Conservation (phyloP, 2,113 vertebrate genomes). For the Vicugna pacos region DNA sequence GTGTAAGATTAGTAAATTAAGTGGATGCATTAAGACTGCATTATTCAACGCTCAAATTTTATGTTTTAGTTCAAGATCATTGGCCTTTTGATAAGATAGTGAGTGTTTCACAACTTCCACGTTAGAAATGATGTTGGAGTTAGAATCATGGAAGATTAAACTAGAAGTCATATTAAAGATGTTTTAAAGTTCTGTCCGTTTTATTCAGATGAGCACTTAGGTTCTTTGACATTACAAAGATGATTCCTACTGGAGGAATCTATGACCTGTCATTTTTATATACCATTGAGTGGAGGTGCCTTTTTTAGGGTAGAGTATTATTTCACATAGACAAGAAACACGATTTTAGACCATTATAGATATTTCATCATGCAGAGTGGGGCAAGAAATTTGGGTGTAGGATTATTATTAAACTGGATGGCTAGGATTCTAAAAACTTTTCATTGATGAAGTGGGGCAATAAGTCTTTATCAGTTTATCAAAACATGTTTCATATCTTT, state of each 20-base stretch:
- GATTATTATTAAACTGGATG: not conserved
- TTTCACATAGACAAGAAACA: not conserved
- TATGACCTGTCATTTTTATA: not conserved
- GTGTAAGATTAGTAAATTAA: not conserved
- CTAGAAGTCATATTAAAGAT: not conserved
- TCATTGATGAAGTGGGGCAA: not conserved
- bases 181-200: not conserved
- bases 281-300: not conserved
- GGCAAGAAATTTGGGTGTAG: not conserved
- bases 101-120: not conserved
- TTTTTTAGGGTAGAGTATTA: not conserved
- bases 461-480: not conserved
- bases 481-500: conserved; percentile 54
- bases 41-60: not conserved
- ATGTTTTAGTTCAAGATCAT: not conserved
- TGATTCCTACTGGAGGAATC: not conserved
- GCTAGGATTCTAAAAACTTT: not conserved
- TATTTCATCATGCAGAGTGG: not conserved
- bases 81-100: not conserved
- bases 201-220: conserved; percentile 19
- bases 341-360: conserved; percentile 44
- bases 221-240: not conserved
- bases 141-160: not conserved
- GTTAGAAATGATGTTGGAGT: conserved; percentile 24
- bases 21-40: not conserved